Evolutionary conservation across 1,140 invertebrate species (phyloP), one percentile per base, ranked within the genome.

Genomic region (Rhizoglyphus robini): DNA sequence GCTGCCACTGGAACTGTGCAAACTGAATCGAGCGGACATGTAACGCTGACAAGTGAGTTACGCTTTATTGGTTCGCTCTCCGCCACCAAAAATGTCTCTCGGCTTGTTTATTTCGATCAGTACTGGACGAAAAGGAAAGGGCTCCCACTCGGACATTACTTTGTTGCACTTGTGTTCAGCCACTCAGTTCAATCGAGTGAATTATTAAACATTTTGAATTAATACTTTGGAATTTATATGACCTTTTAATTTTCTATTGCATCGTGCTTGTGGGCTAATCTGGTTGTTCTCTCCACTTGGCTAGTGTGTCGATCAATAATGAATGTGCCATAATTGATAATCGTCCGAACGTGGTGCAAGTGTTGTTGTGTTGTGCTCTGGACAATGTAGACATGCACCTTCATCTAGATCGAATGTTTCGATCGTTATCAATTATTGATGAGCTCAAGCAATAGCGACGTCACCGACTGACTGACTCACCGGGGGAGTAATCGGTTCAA

Each of bases 61-160:
- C 51, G 51, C 51, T 54, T 54, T 54, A 54, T 54, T 54, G 8
- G 51, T n/a, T n/a, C n/a, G n/a, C n/a, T n/a, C n/a, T n/a, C 51
- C 23, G 31, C 51, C 36, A 41, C 36, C 36, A 41, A 41, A 8
- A 41, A 8, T 41, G 36, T 41, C 36, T 18, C 36, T 41, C 36
- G 36, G 8, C 36, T 41, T 41, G 36, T 41, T 41, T 41, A 18
- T 41, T 41, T 41, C 18, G 18, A 11, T 41, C 36, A 41, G 36
- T 41, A 11, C 36, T 41, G 36, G 8, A 11, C 18, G 36, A 41
- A 41, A 41, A 11, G 8, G 36, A 41, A 41, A 41, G 36, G 8
- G 36, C 18, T 41, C 36, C 36, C n/a, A n/a, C n/a, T n/a, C n/a
- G n/a, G n/a, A n/a, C n/a, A n/a, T n/a, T n/a, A n/a, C n/a, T n/a